Percentiles rank a stretch among this genome's conserved stretches.
Conservation (phyloP, 2,888 invertebrate genomes). For the Arrhopalites spinosus region DNA sequence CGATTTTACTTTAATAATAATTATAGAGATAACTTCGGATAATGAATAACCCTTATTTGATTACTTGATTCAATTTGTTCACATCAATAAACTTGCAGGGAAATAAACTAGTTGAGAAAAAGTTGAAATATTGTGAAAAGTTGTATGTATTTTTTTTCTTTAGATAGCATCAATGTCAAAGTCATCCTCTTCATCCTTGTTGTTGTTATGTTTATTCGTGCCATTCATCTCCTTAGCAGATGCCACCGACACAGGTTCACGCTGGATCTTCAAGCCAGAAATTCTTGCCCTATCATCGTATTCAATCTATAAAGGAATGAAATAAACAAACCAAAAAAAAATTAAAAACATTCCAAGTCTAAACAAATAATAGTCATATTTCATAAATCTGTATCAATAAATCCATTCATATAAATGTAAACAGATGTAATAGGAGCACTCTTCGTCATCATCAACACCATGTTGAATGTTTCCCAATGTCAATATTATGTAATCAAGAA, state of each 20-base stretch:
- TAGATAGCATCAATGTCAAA: constrained; percentile 94
- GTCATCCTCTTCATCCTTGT: constrained; percentile 77
- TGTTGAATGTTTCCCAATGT: not conserved
- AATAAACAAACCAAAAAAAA: not conserved
- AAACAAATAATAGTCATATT: not conserved
- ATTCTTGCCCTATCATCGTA: constrained; percentile 85
- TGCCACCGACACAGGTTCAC: constrained; percentile 22
- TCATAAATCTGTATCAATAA: not conserved
- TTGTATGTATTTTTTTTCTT: constrained; percentile 14
- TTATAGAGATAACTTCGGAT: no score
- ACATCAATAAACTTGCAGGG: constrained; percentile 9
- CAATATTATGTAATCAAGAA: not conserved
- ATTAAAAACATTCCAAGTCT: not conserved
- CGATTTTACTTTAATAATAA: no score
- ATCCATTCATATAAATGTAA: not conserved
- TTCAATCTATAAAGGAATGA: constrained; percentile 69
- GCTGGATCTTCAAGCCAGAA: constrained; percentile 71
- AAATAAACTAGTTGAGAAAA: not conserved
- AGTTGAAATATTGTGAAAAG: not conserved
- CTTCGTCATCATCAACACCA: not conserved
- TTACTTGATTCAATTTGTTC: no score
- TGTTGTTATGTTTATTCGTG: constrained; percentile 57
- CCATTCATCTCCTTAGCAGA: constrained; percentile 32
- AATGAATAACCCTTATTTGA: no score
- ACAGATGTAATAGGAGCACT: not conserved